Base-by-base conservation (phyloP, 2,888 invertebrate genomes). In the Bombylius discolor region DNA sequence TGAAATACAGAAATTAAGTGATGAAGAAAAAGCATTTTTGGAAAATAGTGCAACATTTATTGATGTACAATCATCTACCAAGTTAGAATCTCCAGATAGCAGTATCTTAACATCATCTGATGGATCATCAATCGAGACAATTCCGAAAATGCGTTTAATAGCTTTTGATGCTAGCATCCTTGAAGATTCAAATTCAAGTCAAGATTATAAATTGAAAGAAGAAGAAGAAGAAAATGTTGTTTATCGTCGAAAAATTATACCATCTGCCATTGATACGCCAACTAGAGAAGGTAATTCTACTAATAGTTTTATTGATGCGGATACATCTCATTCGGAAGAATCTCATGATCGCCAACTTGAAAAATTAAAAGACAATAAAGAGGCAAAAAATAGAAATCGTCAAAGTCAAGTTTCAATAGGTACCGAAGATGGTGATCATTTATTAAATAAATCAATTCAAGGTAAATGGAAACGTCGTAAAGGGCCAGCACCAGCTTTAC, bases 401-500 rank as follows among this genome's bases (percentile, higher is more conserved):
- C 69, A 70, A 61, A 69, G 70, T 57, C 70, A 70, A 74, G 76
- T 65, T 55, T 68, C 67, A 23, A 60, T 66, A 1, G 65, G 64
- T 23, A 64, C 65, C 14, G 62, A 61, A 9, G 68, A 69, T 14
- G 61, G 62, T n/a, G 65, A 68, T 60, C 49, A 63, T 9, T 64
- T 70, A 5, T 69, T 73, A 6, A 79, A 83, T 63, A 84, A 84
- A 68, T 83, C 82, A 59, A 75, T 78, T 13, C 80, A 79, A 59
- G 85, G 83, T 23, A 81, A 83, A 67, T 85, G 84, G 79, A 86
- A 86, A 59, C 78, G 85, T 52, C 80, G 84, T 62, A 91, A 91
- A 67, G 88, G 89, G 0, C 89, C 87, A 0, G 91, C 91, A 0
- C 91, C 91, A 0, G 82, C 86, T 0, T 75, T 87, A 42, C 91